Base-by-base conservation (phyloP, 2,113 vertebrate species). In the Poecilia latipinna region DNA sequence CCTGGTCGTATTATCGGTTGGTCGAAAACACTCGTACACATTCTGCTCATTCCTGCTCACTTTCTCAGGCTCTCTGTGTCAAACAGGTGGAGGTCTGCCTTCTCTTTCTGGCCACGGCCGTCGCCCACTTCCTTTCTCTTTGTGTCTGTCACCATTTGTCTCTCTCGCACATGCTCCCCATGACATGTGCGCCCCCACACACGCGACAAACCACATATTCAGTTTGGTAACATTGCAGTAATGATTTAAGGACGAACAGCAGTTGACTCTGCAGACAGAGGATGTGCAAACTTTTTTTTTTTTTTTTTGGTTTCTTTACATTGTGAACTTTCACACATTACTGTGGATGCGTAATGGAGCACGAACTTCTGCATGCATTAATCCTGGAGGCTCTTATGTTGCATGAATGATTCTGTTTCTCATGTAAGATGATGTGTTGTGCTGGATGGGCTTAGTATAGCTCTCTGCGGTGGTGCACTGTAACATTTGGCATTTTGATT, bases 61-160 rank as follows among this genome's bases (percentile, higher is more conserved):
- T 93, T 94, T 94, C 92, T 94, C 93, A 93, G 89, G 93, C 92
- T 92, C 93, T 89, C 90, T 79, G 86, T 91, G 91, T 93, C 92
- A 89, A 88, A 91, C 93, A 94, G 92, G 92, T 94, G 93, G 91
- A 86, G 42, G 77, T 54, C 78, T 87, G 75, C 86, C 83, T 77
- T 85, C 78, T 66, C 81, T 82, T 28, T 86, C 77, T 75, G 66
- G 76, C 75, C 68, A 61, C 51, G 37, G 37, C 26, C 51, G 69
- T 67, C 42, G 62, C 17, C 74, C 66, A 73, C 79, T 73, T 71
- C 68, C 76, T 62, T 74, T 82, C 70, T 76, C 44, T 79, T 79
- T 73, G 42, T 82, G 61, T 76, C 68, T 69, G 72, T 77, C 76
- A 77, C 75, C 79, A 86, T 83, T 75, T 88, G 85, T 86, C 74